phyloP scores from a whole-genome alignment of 2,113 vertebrate species.

The Eulemur macaco region DNA sequence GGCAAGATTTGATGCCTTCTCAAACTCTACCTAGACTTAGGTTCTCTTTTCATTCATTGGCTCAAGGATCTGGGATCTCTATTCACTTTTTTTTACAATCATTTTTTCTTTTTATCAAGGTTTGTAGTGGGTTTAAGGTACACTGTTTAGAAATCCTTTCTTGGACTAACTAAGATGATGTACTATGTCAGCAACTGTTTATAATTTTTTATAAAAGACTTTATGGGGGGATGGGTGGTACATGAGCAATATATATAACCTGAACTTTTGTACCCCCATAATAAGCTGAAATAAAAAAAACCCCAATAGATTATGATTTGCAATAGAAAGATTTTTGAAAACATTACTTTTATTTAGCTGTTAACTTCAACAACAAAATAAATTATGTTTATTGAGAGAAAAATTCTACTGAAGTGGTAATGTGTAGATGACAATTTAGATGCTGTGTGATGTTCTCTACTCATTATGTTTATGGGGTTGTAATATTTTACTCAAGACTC shows the following conservation, averaged over 20 bases:
- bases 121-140: background rate
- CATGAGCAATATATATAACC: too few relatives aligned
- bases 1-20: background rate
- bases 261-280: too few relatives aligned
- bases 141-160: background rate
- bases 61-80: background rate
- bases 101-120: background rate
- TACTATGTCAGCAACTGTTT: conserved; percentile 19
- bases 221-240: too few relatives aligned
- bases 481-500: background rate
- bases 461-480: background rate
- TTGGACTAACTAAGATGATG: background rate
- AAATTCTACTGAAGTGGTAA: background rate
- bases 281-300: too few relatives aligned
- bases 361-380: background rate
- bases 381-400: background rate
- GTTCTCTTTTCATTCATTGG: conserved; percentile 15
- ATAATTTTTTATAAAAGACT: conserved; percentile 6
- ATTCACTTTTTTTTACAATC: background rate
- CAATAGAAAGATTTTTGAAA: background rate
- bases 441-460: accelerated
- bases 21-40: background rate
- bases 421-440: background rate
- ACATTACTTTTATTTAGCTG: background rate
- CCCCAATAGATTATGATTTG: background rate